phyloP scores from a whole-genome alignment of 2,888 invertebrate species.

The Alloscopus bannaensis region DNA sequence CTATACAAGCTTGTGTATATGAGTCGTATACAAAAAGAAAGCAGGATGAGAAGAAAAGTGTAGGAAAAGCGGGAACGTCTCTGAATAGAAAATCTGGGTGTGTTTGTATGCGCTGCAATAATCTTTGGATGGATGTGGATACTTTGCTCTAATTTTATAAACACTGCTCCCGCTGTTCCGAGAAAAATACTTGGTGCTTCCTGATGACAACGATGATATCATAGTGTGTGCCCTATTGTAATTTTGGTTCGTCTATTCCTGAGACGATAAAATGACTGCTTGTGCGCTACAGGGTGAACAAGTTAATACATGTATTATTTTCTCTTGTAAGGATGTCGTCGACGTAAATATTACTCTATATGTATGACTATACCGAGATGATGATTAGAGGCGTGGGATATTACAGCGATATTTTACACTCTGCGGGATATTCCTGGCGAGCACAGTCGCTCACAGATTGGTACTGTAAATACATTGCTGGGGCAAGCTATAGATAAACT shows the following conservation, averaged over 20 bases:
- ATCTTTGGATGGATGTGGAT: constrained; percentile 42
- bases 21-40: too few relatives aligned
- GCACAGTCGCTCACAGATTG: constrained; percentile 44
- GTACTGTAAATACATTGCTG: neutral
- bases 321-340: too few relatives aligned
- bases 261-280: too few relatives aligned
- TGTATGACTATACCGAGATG: constrained; percentile 19
- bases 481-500: neutral
- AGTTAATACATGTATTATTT: too few relatives aligned
- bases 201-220: constrained; percentile 53
- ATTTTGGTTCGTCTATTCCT: neutral
- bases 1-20: too few relatives aligned
- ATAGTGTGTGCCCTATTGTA: neutral
- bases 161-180: constrained; percentile 59
- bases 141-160: constrained; percentile 66
- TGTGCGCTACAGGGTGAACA: too few relatives aligned
- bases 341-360: too few relatives aligned
- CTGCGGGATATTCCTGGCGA: constrained; percentile 60
- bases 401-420: constrained; percentile 68
- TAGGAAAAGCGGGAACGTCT: too few relatives aligned
- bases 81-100: constrained; percentile 56
- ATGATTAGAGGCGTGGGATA: constrained; percentile 67
- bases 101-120: constrained; percentile 51
- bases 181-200: constrained; percentile 26
- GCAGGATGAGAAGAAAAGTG: neutral